These are phyloP conservation scores for Pipa parva DNA, from an alignment of 2,113 vertebrate species.

Conservation along the genomic window DNA sequence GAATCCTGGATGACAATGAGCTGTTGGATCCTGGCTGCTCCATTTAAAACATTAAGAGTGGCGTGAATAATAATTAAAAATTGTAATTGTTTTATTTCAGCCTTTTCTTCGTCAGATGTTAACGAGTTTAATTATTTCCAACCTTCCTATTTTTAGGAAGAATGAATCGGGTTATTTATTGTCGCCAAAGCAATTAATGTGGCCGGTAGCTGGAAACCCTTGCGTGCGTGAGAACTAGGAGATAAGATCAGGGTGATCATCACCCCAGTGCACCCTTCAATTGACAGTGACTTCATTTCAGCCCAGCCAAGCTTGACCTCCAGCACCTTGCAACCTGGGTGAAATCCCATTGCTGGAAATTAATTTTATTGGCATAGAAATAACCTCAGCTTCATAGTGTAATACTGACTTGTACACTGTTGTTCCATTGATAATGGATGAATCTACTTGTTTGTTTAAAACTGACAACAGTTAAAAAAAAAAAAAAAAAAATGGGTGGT, in stretches of 20 bases:
- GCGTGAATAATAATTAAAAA: not conserved
- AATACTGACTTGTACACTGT: too few relatives aligned
- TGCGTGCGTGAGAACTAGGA: conserved; percentile 54
- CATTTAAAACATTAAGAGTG: not conserved
- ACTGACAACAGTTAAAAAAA: too few relatives aligned
- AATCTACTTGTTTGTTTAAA: too few relatives aligned
- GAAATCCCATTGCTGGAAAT: conserved; percentile 44
- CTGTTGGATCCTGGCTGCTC: not conserved
- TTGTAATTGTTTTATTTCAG: conserved; percentile 42
- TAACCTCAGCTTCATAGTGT: too few relatives aligned
- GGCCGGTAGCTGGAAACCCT: conserved; percentile 58
- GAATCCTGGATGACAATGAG: not conserved
- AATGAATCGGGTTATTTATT: conserved; percentile 71
- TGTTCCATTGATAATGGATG: too few relatives aligned
- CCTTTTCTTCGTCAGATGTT: conserved; percentile 58
- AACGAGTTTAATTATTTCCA: conserved; percentile 70
- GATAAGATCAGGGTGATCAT: conserved; percentile 49
- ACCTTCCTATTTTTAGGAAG: conserved; percentile 72
- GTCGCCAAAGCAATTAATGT: conserved; percentile 65
- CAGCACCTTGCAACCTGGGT: conserved; percentile 10
- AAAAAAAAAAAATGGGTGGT: too few relatives aligned
- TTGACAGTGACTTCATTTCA: conserved; percentile 56
- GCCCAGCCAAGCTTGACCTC: conserved; percentile 28
- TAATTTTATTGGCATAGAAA: conserved; percentile 35
- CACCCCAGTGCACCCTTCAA: conserved; percentile 48